Evolutionary conservation across 2,888 invertebrate species (phyloP).

Genomic region (Eristalis intricaria): DNA sequence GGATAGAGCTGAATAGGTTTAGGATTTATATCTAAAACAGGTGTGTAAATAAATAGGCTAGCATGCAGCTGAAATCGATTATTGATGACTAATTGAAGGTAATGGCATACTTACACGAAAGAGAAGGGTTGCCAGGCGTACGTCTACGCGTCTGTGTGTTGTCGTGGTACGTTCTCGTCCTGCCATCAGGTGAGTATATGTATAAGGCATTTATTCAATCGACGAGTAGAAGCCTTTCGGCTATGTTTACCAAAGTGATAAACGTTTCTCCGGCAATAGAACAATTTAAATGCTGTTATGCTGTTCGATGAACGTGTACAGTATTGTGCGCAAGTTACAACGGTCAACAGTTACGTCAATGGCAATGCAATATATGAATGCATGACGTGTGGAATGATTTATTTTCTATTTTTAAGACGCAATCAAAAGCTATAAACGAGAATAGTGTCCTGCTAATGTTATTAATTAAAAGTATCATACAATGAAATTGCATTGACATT

Average conservation of each 20-base stretch:
- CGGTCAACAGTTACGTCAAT: conserved; percentile 21
- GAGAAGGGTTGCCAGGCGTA: conserved; percentile 16
- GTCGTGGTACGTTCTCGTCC: not conserved
- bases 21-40: conserved; percentile 15
- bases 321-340: conserved; percentile 26
- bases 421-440: not conserved
- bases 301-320: conserved; percentile 5
- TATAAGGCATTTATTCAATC: not conserved
- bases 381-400: conserved; percentile 8
- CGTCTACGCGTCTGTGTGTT: not conserved
- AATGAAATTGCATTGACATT: conserved; percentile 3
- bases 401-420: conserved; percentile 15
- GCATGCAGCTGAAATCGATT: conserved; percentile 50
- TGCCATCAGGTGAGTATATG: not conserved
- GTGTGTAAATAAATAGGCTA: conserved; percentile 23
- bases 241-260: not conserved
- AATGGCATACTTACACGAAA: conserved; percentile 16
- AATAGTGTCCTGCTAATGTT: conserved; percentile 4
- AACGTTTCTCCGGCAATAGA: not conserved
- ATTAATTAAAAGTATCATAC: conserved; percentile 1
- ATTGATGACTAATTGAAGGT: conserved; percentile 47
- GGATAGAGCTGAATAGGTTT: not conserved
- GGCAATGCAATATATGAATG: not conserved
- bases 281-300: not conserved
- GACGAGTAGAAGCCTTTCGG: not conserved